Evolutionary conservation across 2,797 vertebrate species (phyloP).

Genomic region (Erethizon dorsatum): DNA sequence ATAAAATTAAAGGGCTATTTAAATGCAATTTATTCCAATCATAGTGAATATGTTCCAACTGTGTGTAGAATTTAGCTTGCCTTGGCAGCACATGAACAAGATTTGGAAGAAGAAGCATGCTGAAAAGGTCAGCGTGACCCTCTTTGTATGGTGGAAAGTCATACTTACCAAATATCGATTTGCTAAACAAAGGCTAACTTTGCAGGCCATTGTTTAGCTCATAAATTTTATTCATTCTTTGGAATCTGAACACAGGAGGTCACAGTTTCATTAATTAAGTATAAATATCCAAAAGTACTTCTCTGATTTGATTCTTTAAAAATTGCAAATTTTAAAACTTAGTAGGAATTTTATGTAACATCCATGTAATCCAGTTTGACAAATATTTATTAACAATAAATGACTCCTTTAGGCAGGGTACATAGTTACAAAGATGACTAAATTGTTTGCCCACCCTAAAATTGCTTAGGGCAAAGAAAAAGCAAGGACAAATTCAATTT

Average conservation of each 20-base stretch:
- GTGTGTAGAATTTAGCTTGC: background rate
- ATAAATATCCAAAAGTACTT: background rate
- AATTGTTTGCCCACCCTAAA: background rate
- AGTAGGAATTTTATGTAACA: background rate
- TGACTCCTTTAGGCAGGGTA: background rate
- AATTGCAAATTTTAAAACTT: background rate
- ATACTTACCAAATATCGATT: constrained; percentile 35
- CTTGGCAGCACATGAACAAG: background rate
- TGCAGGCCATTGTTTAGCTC: background rate
- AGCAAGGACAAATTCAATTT: background rate
- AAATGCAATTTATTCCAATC: constrained; percentile 43
- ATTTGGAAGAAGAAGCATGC: background rate
- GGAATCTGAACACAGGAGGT: background rate
- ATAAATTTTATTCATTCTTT: background rate
- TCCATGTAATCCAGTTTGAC: background rate
- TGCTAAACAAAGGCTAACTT: constrained; percentile 23
- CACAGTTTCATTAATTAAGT: background rate
- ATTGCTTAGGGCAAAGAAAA: constrained; percentile 30
- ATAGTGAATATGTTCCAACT: constrained; percentile 16
- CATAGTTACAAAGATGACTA: constrained; percentile 22
- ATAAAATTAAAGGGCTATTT: constrained; percentile 35
- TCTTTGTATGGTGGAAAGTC: constrained; percentile 17
- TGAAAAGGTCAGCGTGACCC: background rate
- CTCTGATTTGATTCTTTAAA: background rate
- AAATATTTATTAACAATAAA: background rate